Evolutionary conservation across 1,140 invertebrate species (phyloP).

Genomic region (Aphis craccivora): DNA sequence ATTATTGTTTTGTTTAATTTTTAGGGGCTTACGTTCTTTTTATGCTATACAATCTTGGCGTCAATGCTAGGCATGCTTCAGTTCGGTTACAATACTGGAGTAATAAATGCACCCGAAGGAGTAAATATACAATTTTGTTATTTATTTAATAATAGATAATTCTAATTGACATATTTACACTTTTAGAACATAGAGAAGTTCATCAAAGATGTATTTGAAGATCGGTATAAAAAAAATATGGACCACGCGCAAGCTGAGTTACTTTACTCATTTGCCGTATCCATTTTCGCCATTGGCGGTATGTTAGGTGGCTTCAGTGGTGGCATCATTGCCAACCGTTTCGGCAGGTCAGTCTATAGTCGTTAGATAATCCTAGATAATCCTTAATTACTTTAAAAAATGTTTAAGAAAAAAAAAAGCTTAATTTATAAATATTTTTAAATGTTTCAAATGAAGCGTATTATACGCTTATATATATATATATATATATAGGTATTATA

Average conservation of each 20-base stretch:
- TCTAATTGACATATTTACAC: not conserved
- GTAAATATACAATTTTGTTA: constrained; percentile 65
- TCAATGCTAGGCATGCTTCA: constrained; percentile 97
- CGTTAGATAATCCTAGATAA: too few relatives aligned
- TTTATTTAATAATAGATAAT: not conserved
- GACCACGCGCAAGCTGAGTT: constrained; percentile 74
- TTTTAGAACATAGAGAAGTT: constrained; percentile 89
- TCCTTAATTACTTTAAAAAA: not conserved
- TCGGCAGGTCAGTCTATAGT: constrained; percentile 77
- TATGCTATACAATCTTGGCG: constrained; percentile 90
- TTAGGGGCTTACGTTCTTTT: constrained; percentile 88
- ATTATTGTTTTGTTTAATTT: constrained; percentile 63
- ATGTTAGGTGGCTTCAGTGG: constrained; percentile 94
- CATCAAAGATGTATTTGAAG: constrained; percentile 86
- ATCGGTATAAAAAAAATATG: constrained; percentile 77
- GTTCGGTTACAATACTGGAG: constrained; percentile 98
- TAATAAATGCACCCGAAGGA: constrained; percentile 94
- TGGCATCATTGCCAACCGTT: constrained; percentile 86
- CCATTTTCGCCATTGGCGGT: constrained; percentile 93
- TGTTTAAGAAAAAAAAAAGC: not conserved
- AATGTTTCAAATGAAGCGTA: not conserved
- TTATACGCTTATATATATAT: too few relatives aligned
- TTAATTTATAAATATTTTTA: not conserved
- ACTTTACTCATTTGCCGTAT: constrained; percentile 89
- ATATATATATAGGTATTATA: too few relatives aligned